A percentile compares a stretch with the other conserved stretches of the same genome.
phyloP scores from a whole-genome alignment of 2,113 vertebrate genomes.

The Monarcha castaneiventris region DNA sequence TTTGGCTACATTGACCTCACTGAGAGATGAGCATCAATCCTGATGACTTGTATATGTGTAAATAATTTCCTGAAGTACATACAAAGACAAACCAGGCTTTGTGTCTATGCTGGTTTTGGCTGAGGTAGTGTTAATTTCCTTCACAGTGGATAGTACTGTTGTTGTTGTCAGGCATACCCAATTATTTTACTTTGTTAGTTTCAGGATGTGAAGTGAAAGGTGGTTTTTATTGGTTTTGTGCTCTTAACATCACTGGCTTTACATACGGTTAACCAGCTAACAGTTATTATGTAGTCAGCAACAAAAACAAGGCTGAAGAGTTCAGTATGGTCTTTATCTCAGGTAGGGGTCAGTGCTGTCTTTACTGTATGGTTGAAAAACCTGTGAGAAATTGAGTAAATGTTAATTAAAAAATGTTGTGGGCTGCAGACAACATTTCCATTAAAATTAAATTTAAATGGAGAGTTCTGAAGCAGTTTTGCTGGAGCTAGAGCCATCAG shows the following conservation, averaged over 20 bases:
- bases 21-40: background rate
- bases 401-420: background rate
- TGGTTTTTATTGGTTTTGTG: background rate
- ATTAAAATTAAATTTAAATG: background rate
- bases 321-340: background rate
- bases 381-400: background rate
- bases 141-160: background rate
- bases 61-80: background rate
- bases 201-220: background rate
- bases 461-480: background rate
- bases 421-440: background rate
- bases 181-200: background rate
- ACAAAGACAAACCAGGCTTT: background rate
- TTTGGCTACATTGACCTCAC: fast-evolving
- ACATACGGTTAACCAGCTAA: background rate
- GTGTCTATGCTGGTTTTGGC: background rate
- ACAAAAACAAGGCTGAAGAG: background rate
- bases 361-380: background rate
- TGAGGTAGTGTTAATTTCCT: background rate
- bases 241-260: background rate
- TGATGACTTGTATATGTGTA: fast-evolving
- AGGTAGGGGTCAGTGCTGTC: background rate
- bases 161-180: background rate
- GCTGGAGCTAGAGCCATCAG: background rate
- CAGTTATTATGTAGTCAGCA: background rate